Evolutionary conservation across 1,140 invertebrate genomes (phyloP).

Genomic region (Zaprionus ghesquierei): DNA sequence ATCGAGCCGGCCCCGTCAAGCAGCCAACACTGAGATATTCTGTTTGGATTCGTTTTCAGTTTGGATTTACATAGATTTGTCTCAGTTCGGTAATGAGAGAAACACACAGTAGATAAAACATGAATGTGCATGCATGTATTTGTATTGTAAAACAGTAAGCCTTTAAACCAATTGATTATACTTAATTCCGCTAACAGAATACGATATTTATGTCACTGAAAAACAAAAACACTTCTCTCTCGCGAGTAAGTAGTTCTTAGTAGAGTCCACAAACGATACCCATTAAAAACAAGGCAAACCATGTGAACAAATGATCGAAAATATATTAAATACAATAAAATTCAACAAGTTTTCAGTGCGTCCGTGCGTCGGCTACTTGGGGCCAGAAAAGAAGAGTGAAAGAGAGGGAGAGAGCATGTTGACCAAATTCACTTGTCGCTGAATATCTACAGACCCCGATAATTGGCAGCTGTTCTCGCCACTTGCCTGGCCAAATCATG

Average conservation of each 20-base stretch:
- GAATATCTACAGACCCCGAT: conserved; percentile 17
- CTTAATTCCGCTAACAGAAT: conserved; percentile 40
- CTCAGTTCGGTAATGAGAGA: conserved; percentile 7
- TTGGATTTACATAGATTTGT: conserved; percentile 6
- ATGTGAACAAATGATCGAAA: conserved; percentile 66
- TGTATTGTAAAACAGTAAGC: conserved; percentile 35
- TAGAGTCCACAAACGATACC: conserved; percentile 68
- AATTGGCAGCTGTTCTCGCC: conserved; percentile 66
- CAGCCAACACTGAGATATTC: conserved; percentile 48
- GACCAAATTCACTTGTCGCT: neutral
- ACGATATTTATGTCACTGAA: conserved; percentile 60
- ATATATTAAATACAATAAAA: conserved; percentile 70
- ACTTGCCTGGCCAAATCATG: conserved; percentile 16
- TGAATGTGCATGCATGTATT: conserved; percentile 25
- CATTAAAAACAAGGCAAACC: conserved; percentile 54
- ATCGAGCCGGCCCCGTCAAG: conserved; percentile 10
- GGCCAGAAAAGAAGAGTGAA: conserved; percentile 11
- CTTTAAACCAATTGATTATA: conserved; percentile 49
- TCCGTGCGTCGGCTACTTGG: neutral
- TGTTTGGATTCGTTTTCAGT: conserved; percentile 6
- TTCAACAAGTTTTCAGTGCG: conserved; percentile 24
- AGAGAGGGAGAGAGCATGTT: neutral
- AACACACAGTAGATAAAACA: neutral
- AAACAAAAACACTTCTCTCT: conserved; percentile 14
- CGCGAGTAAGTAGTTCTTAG: conserved; percentile 54